Evolutionary conservation across 2,888 invertebrate genomes (phyloP), one percentile per base, ranked within the genome.

Genomic region (Philhelius pedissequus): DNA sequence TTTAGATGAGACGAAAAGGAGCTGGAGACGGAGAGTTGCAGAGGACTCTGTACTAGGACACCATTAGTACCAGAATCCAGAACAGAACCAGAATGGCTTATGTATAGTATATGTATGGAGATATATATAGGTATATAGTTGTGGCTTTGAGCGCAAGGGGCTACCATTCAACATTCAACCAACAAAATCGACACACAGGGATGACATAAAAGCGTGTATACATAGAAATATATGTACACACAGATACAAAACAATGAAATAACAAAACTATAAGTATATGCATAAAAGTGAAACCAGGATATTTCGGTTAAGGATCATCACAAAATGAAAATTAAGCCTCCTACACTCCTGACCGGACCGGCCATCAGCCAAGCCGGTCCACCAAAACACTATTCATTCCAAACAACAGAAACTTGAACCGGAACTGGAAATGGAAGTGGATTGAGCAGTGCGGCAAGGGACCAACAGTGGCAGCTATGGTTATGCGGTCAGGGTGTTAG

Each of bases 291-390:
- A 76, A 82, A 82, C 78, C 78, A 70, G 83, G 56, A 79, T 79
- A 83, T 79, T 70, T 74, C 64, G 79, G 79, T 79, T 73, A 54
- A 75, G 83, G 78, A 83, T 83, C 79, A 75, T 83, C 79, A 75
- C 58, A 74, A 79, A 79, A 78, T 73, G 56, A 69, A 58, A 78
- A 18, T 32, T 68, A 58, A 58, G 4, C 22, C 35, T 64, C 48
- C 48, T 4, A 48, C 22, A 48, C 48, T 25, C 45, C 20, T 22
- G 22, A 22, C 11, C 3, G 3, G n/a, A n/a, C n/a, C n/a, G n/a
- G n/a, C 11, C 9, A 11, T 0, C 48, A 5, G 1, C 15, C 54
- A n/a, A 3, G 25, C 13, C 11, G n/a, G 6, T 56, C 18, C 20
- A 4, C 18, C 43, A 30, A 8, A 32, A 32, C 4, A 13, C 15